These are phyloP conservation scores for Malurus cyaneus DNA, from an alignment of 2,113 vertebrate species.

Conservation along the genomic window DNA sequence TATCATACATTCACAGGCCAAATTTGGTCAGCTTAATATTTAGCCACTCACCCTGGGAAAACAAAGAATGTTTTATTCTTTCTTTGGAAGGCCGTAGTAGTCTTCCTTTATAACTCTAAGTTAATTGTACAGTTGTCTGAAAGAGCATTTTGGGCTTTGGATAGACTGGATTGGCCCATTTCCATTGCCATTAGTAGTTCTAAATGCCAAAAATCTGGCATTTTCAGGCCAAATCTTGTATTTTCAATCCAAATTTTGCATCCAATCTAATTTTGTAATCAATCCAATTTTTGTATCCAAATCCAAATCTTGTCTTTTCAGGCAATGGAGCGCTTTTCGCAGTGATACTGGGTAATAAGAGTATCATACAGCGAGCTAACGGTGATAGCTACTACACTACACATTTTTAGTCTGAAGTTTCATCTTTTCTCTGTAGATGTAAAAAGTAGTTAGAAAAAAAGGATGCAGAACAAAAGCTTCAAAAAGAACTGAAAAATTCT, in stretches of 20 bases:
- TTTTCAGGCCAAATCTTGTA: neutral
- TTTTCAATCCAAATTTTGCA: neutral
- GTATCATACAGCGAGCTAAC: neutral
- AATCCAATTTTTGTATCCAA: neutral
- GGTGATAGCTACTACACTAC: neutral
- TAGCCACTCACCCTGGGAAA: neutral
- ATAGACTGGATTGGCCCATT: neutral
- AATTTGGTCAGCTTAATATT: slow-evolving; percentile 20
- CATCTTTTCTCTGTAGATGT: neutral
- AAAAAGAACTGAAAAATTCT: neutral
- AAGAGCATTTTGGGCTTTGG: neutral
- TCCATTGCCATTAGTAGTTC: neutral
- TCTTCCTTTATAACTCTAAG: neutral
- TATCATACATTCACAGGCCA: neutral
- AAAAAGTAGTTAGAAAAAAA: neutral
- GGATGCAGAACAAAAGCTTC: neutral
- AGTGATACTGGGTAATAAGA: neutral
- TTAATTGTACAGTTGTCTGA: neutral
- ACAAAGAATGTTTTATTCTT: neutral
- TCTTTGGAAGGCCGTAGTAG: neutral
- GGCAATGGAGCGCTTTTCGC: neutral
- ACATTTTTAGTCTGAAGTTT: neutral
- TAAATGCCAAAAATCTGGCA: neutral
- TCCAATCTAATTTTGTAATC: neutral
- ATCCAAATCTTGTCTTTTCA: neutral